A percentile compares a stretch with the other conserved stretches of the same genome.
Evolutionary conservation across 2,113 vertebrate species (phyloP).

Genomic region (Hemiscyllium ocellatum): DNA sequence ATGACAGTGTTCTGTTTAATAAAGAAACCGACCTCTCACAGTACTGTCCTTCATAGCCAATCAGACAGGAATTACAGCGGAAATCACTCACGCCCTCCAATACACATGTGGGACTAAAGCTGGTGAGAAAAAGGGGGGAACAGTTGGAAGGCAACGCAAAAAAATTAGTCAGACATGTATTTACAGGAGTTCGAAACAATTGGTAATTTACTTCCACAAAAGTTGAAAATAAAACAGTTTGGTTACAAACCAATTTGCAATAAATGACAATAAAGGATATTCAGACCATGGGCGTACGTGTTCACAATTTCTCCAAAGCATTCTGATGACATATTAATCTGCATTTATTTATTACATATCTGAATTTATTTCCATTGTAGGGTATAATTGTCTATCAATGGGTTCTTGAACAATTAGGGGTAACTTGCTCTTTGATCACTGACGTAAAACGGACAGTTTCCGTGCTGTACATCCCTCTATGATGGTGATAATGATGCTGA

Average conservation of each 20-base stretch:
- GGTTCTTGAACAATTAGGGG: neutral
- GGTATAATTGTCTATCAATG: neutral
- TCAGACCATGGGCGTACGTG: neutral
- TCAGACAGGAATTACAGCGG: conserved; percentile 70
- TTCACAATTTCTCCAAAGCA: neutral
- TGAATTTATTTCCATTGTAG: neutral
- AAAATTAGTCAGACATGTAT: neutral
- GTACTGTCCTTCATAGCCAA: conserved; percentile 78
- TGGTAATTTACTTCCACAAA: neutral
- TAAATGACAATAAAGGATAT: neutral
- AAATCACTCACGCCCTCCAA: conserved; percentile 64
- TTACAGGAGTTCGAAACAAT: neutral
- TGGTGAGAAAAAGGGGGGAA: conserved; percentile 50
- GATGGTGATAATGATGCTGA: neutral
- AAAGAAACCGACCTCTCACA: conserved; percentile 72
- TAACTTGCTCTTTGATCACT: neutral
- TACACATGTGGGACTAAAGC: conserved; percentile 82
- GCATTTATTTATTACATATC: neutral
- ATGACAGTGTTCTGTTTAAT: neutral
- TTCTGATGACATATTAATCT: neutral
- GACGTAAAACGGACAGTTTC: neutral
- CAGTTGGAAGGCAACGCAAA: neutral
- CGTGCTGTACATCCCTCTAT: too few species aligned
- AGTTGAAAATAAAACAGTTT: neutral
- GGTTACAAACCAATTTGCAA: neutral